Base-by-base conservation (phyloP, 2,797 vertebrate genomes). In the Lates japonicus region DNA sequence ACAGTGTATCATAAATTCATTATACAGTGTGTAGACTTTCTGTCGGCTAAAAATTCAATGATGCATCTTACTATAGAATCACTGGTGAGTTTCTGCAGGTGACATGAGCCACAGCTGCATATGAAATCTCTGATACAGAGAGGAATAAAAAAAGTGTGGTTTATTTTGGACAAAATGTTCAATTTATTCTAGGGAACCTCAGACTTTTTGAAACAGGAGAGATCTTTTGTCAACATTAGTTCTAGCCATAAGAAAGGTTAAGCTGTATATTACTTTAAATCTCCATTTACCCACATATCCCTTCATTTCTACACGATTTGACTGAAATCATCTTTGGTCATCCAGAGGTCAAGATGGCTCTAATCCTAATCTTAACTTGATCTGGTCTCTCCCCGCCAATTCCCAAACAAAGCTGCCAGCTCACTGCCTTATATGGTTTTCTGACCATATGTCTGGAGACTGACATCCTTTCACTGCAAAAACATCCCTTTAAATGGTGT, bases 351-450 rank as follows among this genome's bases (percentile, higher is more conserved):
- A 80, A 2, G 1, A 60, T 63, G 13, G 3, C 41, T 63, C n/a
- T 78, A 79, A 87, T 78, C 48, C 61, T 85, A 69, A 88, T 86
- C 74, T 75, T 44, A 33, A 73, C 4, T 68, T 70, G 78, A 80
- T 79, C 72, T 83, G 52, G 22, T 64, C n/a, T 25, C 52, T 44
- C 31, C 31, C 42, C 5, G 20, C 16, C 31, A 59, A 20, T 61
- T 76, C 74, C 41, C 22, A 61, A 37, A 61, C 54, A 31, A 49
- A 68, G 10, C 55, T 61, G 37, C 22, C 48, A 59, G 41, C 19
- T 33, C 2, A 7, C 74, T 20, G 31, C 78, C 69, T 70, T 76
- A 51, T 59, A 70, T 48, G 78, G 41, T 5, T 57, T 66, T 57
- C 44, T 44, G n/a, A 42, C 44, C 51, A 35, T n/a, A 69, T 70